Conservation (phyloP, 2,888 invertebrate species). For the Psococerastis gibbosa region DNA sequence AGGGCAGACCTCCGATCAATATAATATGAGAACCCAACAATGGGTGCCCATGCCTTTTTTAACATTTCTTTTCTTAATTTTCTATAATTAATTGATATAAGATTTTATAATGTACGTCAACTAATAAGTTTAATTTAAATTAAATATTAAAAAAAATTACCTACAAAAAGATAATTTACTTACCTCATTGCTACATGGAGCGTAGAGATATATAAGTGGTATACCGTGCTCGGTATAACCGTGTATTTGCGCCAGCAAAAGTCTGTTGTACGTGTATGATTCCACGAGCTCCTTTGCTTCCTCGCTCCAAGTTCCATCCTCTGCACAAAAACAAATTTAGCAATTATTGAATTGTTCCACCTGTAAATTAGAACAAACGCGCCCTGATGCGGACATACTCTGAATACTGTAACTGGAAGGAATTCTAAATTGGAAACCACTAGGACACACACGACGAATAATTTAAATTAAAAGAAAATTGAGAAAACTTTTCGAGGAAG, state of each 20-base stretch:
- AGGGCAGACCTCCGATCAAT: too few relatives aligned
- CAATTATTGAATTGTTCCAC: slow-evolving; percentile 2
- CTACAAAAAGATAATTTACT: too few relatives aligned
- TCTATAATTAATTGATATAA: too few relatives aligned
- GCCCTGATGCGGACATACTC: neutral
- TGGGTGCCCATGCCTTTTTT: too few relatives aligned
- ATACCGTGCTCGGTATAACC: slow-evolving; percentile 60
- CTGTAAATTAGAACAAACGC: neutral
- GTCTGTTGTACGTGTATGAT: slow-evolving; percentile 59
- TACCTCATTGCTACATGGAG: slow-evolving; percentile 51
- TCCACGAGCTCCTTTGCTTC: slow-evolving; percentile 62
- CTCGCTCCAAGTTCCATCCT: slow-evolving; percentile 43
- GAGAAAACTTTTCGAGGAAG: neutral
- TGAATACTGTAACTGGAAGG: too few relatives aligned
- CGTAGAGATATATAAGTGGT: slow-evolving; percentile 68
- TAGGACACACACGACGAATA: slow-evolving; percentile 10
- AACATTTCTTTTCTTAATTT: too few relatives aligned
- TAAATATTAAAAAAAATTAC: too few relatives aligned
- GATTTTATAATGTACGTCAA: too few relatives aligned
- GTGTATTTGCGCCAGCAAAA: slow-evolving; percentile 75
- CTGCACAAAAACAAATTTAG: slow-evolving; percentile 19
- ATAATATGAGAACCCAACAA: too few relatives aligned
- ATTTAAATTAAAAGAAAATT: slow-evolving; percentile 6
- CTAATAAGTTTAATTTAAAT: too few relatives aligned
- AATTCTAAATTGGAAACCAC: too few relatives aligned